These are phyloP conservation scores for Lethenteron reissneri DNA, from an alignment of 2,113 vertebrate genomes.

Conservation along the genomic window DNA sequence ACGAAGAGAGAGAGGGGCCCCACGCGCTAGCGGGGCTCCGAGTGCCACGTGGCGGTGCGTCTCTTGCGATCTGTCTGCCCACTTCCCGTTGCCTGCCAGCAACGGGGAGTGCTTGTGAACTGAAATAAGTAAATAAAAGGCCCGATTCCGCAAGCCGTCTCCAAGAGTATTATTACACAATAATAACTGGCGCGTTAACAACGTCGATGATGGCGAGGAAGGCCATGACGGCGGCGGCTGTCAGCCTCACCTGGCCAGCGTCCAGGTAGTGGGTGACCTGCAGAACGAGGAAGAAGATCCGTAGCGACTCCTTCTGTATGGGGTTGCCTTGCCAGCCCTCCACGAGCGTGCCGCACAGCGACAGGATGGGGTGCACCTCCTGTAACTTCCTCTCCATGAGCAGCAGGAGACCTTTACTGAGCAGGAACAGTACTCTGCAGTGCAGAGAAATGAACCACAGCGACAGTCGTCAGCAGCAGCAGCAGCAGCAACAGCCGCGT, in stretches of 20 bases:
- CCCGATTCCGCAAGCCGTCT: too few species aligned
- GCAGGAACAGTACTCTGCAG: slow-evolving; percentile 13
- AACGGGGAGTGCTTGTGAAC: too few species aligned
- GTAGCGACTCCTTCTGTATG: slow-evolving; percentile 86
- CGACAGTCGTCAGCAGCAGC: background rate
- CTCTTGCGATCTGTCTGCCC: too few species aligned
- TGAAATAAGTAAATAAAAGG: too few species aligned
- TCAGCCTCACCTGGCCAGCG: slow-evolving; percentile 52
- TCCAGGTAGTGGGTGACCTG: slow-evolving; percentile 97
- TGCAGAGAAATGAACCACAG: background rate
- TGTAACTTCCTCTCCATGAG: slow-evolving; percentile 90
- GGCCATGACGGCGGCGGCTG: too few species aligned
- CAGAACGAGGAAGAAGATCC: slow-evolving; percentile 86
- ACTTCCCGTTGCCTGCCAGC: too few species aligned
- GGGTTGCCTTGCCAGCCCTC: slow-evolving; percentile 98
- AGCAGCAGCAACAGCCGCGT: background rate
- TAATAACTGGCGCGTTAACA: too few species aligned
- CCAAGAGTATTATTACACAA: too few species aligned
- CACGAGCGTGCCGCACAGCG: slow-evolving; percentile 85
- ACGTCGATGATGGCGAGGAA: too few species aligned
- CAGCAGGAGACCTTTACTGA: slow-evolving; percentile 26
- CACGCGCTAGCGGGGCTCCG: too few species aligned
- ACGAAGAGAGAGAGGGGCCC: too few species aligned
- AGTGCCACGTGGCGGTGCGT: too few species aligned
- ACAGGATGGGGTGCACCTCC: slow-evolving; percentile 83